Conservation (phyloP, 1,140 invertebrate genomes). For the Drosophila obscura region DNA sequence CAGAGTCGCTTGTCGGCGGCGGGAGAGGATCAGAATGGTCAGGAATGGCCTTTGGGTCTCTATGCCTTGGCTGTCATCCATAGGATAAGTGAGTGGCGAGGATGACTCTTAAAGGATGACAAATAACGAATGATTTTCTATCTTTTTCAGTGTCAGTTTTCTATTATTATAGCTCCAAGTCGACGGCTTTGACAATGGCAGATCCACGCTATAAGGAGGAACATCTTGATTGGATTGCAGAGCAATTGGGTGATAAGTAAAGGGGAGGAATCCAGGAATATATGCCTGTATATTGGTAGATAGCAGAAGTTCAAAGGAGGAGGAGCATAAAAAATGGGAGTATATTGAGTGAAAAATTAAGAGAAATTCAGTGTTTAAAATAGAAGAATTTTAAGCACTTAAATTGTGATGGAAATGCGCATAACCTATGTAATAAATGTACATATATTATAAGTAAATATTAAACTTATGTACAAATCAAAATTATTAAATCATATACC, state of each 20-base stretch:
- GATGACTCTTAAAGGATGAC: not conserved
- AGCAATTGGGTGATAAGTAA: slow-evolving; percentile 84
- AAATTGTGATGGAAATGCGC: slow-evolving; percentile 11
- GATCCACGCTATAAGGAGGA: slow-evolving; percentile 89
- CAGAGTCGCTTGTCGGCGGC: slow-evolving; percentile 48
- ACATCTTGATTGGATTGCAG: slow-evolving; percentile 88
- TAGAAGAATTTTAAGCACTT: not conserved
- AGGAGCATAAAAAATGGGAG: not conserved
- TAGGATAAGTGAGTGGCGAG: slow-evolving; percentile 60
- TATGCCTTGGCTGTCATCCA: slow-evolving; percentile 67
- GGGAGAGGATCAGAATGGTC: slow-evolving; percentile 10
- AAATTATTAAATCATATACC: not conserved
- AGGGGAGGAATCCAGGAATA: not conserved
- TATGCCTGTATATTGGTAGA: not conserved
- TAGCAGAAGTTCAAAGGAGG: too few relatives aligned
- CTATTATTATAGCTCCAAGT: slow-evolving; percentile 91
- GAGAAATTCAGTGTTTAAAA: slow-evolving; percentile 7
- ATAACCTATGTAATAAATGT: slow-evolving; percentile 30
- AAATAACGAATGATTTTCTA: not conserved
- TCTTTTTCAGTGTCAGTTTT: slow-evolving; percentile 87
- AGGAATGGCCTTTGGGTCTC: slow-evolving; percentile 60
- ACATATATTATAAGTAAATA: not conserved
- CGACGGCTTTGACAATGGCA: slow-evolving; percentile 88
- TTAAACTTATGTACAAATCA: not conserved
- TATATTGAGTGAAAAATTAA: not conserved